Evolutionary conservation across 2,797 vertebrate genomes (phyloP), one percentile per base, ranked within the genome.

Genomic region (Triplophysa bombifrons): DNA sequence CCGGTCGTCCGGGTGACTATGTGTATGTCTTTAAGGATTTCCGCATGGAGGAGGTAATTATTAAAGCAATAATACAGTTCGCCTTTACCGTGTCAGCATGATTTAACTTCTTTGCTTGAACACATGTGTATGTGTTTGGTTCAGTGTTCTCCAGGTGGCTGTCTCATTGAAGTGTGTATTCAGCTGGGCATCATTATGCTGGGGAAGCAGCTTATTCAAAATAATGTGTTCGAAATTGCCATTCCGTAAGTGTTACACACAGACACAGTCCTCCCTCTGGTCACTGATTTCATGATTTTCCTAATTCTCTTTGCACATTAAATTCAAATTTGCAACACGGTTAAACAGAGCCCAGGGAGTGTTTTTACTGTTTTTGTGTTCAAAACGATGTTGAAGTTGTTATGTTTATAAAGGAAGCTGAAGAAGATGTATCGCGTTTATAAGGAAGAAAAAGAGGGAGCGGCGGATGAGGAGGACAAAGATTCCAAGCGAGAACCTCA

Each of bases 151-250:
- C 98, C 98, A 0, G 97, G 97, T 71, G 98, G 98, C 86, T 99
- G 98, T 90, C 93, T 99, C 85, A 98, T 99, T 82, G 98, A 99
- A 87, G 93, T 99, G 61, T 99, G 98, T 86, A 95, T 99, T 87
- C 98, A 99, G 87, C 93, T 99, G 76, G 98, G 98, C 89, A 98
- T 99, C 92, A 99, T 99, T 85, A 99, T 99, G 98, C 90, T 99
- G 46, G 98, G 98, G 73, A 99, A 99, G 86, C 98, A 99, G 87
- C 91, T 99, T 80, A 99, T 99, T 78, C 98, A 99, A 86, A 99
- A 99, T 87, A 99, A 99, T 83, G 91, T 99, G 67, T 99, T 99
- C 82, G 98, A 99, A 91, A 95, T 99, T 68, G 96, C 96, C 87
- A 94, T 99, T 88, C 98, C 98, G 98, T 99, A 93, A 0, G 98